Conservation (phyloP, 2,113 vertebrate genomes). For the Camelus dromedarius region DNA sequence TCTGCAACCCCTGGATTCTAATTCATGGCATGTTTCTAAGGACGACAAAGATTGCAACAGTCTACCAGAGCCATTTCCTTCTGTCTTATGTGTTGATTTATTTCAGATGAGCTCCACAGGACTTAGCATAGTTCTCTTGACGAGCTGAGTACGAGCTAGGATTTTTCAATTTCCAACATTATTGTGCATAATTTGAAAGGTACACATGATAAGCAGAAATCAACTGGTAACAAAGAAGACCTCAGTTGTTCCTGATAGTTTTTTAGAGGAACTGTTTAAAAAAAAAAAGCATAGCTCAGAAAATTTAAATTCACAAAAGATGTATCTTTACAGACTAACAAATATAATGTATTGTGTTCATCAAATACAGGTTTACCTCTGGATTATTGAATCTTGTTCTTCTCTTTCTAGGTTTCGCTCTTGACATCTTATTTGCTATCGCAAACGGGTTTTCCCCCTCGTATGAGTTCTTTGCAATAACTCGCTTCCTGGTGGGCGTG, state of each 20-base stretch:
- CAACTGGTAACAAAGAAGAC: slow-evolving; percentile 21
- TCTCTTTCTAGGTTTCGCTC: slow-evolving; percentile 88
- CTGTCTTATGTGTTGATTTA: neutral
- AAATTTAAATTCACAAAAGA: slow-evolving; percentile 29
- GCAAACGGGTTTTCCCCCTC: slow-evolving; percentile 90
- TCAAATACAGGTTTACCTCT: slow-evolving; percentile 39
- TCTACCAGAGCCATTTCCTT: neutral
- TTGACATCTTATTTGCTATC: slow-evolving; percentile 90
- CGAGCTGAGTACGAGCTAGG: neutral
- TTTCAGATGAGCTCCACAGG: neutral
- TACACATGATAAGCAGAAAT: neutral
- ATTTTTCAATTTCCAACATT: slow-evolving; percentile 22
- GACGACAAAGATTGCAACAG: neutral
- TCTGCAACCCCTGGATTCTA: neutral
- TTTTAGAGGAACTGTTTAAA: slow-evolving; percentile 6
- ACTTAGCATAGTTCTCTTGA: neutral
- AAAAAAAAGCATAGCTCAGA: neutral
- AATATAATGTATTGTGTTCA: slow-evolving; percentile 14
- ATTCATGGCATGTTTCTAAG: neutral
- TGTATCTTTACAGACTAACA: slow-evolving; percentile 12
- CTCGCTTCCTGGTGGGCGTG: slow-evolving; percentile 90
- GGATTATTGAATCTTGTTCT: slow-evolving; percentile 43
- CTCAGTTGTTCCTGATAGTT: neutral
- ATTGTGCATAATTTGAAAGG: slow-evolving; percentile 12
- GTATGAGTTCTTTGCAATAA: slow-evolving; percentile 87